Percentiles rank a stretch among this genome's conserved stretches.
phyloP scores from a whole-genome alignment of 2,888 invertebrate genomes.

The Drosophila sordidapex region DNA sequence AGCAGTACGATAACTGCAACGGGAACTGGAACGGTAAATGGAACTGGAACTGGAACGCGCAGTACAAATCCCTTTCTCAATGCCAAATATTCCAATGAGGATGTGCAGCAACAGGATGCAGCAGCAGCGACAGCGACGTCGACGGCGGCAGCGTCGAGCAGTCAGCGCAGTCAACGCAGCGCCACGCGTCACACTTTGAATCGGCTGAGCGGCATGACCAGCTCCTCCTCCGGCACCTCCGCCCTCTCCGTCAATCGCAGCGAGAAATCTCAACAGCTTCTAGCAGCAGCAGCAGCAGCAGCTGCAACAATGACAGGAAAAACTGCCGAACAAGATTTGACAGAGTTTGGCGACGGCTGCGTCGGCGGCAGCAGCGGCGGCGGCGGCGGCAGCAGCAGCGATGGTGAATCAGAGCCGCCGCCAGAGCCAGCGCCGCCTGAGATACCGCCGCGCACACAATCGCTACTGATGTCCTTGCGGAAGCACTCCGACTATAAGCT shows the following conservation, averaged over 20 bases:
- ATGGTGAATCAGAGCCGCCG: conserved; percentile 88
- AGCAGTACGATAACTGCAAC: conserved; percentile 46
- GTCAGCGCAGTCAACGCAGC: conserved; percentile 83
- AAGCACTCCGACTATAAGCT: conserved; percentile 85
- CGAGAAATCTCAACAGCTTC: conserved; percentile 31
- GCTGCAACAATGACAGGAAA: conserved; percentile 36
- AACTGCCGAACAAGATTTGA: conserved; percentile 60
- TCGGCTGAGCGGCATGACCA: conserved; percentile 86
- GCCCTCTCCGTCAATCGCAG: conserved; percentile 69
- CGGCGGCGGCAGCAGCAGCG: conserved; percentile 58
- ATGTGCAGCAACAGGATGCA: conserved; percentile 67
- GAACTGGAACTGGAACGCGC: conserved; percentile 58
- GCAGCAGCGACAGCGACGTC: conserved; percentile 61
- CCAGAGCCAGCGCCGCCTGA: conserved; percentile 94
- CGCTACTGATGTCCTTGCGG: conserved; percentile 87
- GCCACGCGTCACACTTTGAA: conserved; percentile 68
- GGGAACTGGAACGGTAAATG: conserved; percentile 49
- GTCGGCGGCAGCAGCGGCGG: conserved; percentile 63
- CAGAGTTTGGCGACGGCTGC: conserved; percentile 60
- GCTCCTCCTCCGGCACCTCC: conserved; percentile 86
- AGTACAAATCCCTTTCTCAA: conserved; percentile 84
- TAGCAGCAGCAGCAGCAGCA: conserved; percentile 51
- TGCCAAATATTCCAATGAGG: conserved; percentile 79
- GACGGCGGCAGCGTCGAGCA: conserved; percentile 72
- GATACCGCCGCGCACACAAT: conserved; percentile 94